Evolutionary conservation across 2,797 vertebrate species (phyloP), one percentile per base, ranked within the genome.

Genomic region (Monodelphis domestica): DNA sequence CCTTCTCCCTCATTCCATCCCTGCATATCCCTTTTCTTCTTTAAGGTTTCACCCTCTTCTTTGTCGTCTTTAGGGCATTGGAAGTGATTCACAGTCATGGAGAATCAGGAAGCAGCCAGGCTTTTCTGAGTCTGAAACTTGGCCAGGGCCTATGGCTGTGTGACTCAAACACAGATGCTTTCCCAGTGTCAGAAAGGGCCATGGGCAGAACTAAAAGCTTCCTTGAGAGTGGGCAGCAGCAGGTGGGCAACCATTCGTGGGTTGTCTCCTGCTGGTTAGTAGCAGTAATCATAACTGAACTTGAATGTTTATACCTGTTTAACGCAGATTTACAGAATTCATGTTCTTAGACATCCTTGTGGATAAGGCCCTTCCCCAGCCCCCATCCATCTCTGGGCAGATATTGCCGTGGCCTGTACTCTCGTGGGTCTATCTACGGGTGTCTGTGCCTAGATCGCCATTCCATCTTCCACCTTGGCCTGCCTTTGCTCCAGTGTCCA

Each of bases 121-220:
- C 51, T 90, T 52, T 5, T 52, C 15, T 70, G 57, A 6, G 50
- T 17, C 89, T 59, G 89, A 24, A 30, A 55, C 14, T 4, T 29
- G 55, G 45, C 45, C 55, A 90, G 56, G 55, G 89, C 29, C 38
- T 33, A 12, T 90, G 89, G 50, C 57, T 57, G 28, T 55, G 89
- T 84, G 70, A 84, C 70, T 84, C 21, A 84, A 84, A 45, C 70
- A 84, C 70, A 84, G 70, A 84, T 84, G 70, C 70, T 84, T 84
- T 84, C 70, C 45, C 70, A 45, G 38, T 84, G 70, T 84, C 70
- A 45, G 33, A 70, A 50, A 50, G 70, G 45, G 45, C n/a, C n/a
- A 45, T 50, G 70, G 38, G 24, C 70, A 45, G 38, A 84, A 84
- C 38, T 10, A 84, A 84, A 84, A 84, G 70, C 70, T 50, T 84